Conservation (phyloP, 2,888 invertebrate genomes). For the Notocelia uddmanniana region DNA sequence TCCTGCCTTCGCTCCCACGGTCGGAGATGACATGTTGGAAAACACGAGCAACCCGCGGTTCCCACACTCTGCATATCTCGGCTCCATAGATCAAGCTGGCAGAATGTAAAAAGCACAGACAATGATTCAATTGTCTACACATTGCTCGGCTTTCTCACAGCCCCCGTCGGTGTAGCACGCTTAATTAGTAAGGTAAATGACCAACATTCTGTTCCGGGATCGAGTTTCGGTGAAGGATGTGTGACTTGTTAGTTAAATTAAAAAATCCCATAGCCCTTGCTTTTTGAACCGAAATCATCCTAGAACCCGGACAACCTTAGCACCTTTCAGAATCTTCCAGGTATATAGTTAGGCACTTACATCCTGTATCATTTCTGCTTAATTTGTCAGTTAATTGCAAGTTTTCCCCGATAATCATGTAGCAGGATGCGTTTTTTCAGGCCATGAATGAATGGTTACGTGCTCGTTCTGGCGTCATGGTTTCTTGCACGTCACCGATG, state of each 20-base stretch:
- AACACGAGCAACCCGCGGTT: constrained; percentile 71
- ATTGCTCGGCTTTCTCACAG: constrained; percentile 79
- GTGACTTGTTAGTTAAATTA: not conserved
- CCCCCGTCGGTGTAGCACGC: constrained; percentile 72
- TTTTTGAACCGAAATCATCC: not conserved
- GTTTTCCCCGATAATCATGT: constrained; percentile 58
- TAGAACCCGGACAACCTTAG: not conserved
- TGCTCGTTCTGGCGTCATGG: constrained; percentile 69
- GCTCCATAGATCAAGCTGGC: constrained; percentile 82
- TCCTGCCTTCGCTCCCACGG: constrained; percentile 72
- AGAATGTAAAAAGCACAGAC: constrained; percentile 80
- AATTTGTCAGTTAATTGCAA: constrained; percentile 14
- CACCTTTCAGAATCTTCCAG: not conserved
- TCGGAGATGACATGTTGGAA: constrained; percentile 80
- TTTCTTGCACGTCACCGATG: constrained; percentile 76
- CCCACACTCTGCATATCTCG: constrained; percentile 86
- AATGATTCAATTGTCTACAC: constrained; percentile 84
- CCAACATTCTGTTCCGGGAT: constrained; percentile 71
- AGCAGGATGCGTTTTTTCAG: constrained; percentile 66
- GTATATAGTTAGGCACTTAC: not conserved
- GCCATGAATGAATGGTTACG: constrained; percentile 70
- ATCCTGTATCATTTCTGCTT: constrained; percentile 12
- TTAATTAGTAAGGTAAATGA: constrained; percentile 84
- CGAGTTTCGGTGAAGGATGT: constrained; percentile 46
- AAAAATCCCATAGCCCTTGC: not conserved